Evolutionary conservation across 1,140 invertebrate genomes (phyloP), one percentile per base, ranked within the genome.

Genomic region (Tetramorium parvispinum): DNA sequence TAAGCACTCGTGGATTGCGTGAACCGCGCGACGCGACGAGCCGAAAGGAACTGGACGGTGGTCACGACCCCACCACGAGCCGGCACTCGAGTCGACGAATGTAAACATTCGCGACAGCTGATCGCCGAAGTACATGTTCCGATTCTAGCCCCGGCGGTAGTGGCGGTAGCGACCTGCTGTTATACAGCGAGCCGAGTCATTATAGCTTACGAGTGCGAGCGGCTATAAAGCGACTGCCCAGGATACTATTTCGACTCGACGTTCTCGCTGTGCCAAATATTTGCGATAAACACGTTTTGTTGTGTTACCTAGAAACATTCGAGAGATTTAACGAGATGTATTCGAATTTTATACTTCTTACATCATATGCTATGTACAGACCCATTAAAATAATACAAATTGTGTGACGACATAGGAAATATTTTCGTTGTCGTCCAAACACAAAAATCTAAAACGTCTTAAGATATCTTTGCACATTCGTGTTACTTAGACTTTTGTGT

Each of bases 21-120:
- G 85, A 86, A 79, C 85, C 59, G 46, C 70, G 88, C 90, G 55
- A 89, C 77, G 78, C 92, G 89, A 89, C 88, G 85, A 81, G 68
- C 81, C 78, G 91, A 77, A 87, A 90, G 87, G 75, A 82, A 93
- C 92, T 93, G 91, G 87, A 85, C 86, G 85, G 86, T 88, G 82
- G 87, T 79, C 88, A 87, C 71, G 63, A 83, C 89, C 91, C 88
- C 92, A 93, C 92, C 88, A 89, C 78, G 37, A 87, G 81, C 68
- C 61, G 85, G 85, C 66, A 70, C 77, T 81, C 83, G 82, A 32
- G 40, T 59, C 85, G 86, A 91, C 89, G 78, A 92, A 91, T 90
- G 91, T 92, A 92, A 92, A 92, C 91, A 92, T 70, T 70, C 71
- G 73, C 46, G 71, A 91, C 89, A 92, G 89, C 91, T 92, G 91